Evolutionary conservation across 2,113 vertebrate species (phyloP).

Genomic region (Uria aalge): DNA sequence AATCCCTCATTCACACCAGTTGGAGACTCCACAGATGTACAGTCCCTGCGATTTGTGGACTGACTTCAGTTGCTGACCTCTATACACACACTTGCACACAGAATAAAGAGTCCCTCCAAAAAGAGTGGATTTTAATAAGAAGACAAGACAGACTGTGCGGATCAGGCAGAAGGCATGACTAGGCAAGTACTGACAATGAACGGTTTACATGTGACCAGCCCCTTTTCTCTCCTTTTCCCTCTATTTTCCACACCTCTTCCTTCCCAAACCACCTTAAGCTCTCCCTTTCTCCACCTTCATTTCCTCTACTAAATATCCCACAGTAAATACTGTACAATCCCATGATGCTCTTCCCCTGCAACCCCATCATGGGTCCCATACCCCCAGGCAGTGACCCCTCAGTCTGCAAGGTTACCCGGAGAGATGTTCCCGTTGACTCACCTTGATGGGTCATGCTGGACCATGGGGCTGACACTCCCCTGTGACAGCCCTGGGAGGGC

Average conservation of each 20-base stretch:
- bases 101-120: neutral
- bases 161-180: neutral
- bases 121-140: neutral
- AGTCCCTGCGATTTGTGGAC: rapidly evolving
- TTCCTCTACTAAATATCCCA: neutral
- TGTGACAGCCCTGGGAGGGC: neutral
- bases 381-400: neutral
- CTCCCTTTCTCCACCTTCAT: neutral
- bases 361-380: neutral
- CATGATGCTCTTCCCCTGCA: neutral
- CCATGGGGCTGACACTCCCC: neutral
- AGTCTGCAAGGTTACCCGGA: neutral
- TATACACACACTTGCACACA: rapidly evolving
- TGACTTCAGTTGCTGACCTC: neutral
- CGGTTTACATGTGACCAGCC: neutral
- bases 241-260: neutral
- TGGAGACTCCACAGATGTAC: neutral
- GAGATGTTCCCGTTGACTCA: neutral
- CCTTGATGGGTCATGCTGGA: neutral
- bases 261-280: neutral
- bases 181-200: neutral
- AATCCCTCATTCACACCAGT: neutral
- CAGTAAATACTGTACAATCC: neutral
- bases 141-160: neutral
- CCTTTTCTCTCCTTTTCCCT: neutral